phyloP scores from a whole-genome alignment of 2,797 vertebrate genomes.

The Okamejei kenojei region DNA sequence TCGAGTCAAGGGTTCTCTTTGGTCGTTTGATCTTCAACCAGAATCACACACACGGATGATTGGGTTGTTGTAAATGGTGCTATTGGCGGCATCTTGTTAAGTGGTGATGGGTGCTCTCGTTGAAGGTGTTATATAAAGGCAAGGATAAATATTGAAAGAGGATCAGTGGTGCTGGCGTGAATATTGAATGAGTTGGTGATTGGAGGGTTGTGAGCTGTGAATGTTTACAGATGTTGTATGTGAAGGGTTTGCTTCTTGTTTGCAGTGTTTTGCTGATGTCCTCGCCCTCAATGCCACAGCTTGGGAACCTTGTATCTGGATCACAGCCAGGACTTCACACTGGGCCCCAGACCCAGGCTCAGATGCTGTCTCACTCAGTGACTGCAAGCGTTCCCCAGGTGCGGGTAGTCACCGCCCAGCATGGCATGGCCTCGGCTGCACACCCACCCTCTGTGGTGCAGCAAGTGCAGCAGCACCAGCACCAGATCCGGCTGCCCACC shows the following conservation, averaged over 20 bases:
- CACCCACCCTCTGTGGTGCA: slow-evolving; percentile 67
- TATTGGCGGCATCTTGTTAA: too few relatives aligned
- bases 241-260: neutral
- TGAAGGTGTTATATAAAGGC: neutral
- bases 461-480: slow-evolving; percentile 59
- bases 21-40: too few relatives aligned
- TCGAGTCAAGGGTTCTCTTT: too few relatives aligned
- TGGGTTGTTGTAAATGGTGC: too few relatives aligned
- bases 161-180: neutral
- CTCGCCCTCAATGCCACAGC: slow-evolving; percentile 82
- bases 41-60: too few relatives aligned
- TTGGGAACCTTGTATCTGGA: slow-evolving; percentile 76
- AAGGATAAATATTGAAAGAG: neutral
- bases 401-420: slow-evolving; percentile 76
- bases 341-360: slow-evolving; percentile 59
- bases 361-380: slow-evolving; percentile 68
- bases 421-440: slow-evolving; percentile 60
- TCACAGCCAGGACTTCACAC: slow-evolving; percentile 63
- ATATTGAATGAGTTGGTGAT: neutral
- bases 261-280: slow-evolving; percentile 84
- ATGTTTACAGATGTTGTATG: neutral
- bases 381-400: slow-evolving; percentile 79
- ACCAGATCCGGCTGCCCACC: slow-evolving; percentile 81
- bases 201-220: neutral
- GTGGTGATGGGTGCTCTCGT: neutral